Conservation (phyloP, 2,888 invertebrate genomes). For the Spilosoma lubricipeda region DNA sequence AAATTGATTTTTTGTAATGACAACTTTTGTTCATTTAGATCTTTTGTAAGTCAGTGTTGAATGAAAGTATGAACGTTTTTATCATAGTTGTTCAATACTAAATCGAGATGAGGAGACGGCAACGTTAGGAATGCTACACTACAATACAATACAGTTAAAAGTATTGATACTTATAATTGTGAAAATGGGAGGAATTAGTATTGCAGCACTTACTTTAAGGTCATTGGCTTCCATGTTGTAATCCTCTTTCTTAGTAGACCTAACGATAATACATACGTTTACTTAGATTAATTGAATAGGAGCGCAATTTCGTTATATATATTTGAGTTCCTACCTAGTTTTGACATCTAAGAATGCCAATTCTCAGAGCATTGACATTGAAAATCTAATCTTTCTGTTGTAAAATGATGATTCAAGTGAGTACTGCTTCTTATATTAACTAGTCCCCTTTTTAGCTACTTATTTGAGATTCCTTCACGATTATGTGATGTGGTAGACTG, state of each 20-base stretch:
- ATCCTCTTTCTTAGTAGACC: background rate
- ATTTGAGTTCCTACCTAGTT: background rate
- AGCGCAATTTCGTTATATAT: background rate
- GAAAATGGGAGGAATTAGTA: background rate
- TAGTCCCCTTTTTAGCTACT: slow-evolving; percentile 10
- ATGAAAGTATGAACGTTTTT: slow-evolving; percentile 27
- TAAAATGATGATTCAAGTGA: background rate
- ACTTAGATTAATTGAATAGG: background rate
- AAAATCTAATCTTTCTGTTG: background rate
- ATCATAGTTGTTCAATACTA: slow-evolving; percentile 24
- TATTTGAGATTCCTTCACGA: slow-evolving; percentile 2
- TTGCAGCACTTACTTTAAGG: slow-evolving; percentile 1
- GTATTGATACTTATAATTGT: slow-evolving; percentile 4
- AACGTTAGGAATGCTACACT: background rate
- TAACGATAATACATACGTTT: background rate
- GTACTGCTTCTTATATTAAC: background rate
- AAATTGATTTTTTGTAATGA: slow-evolving; percentile 2
- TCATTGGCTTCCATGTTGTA: background rate
- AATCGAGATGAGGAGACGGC: slow-evolving; percentile 14
- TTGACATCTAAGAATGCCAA: background rate
- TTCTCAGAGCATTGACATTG: background rate
- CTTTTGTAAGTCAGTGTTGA: slow-evolving; percentile 25
- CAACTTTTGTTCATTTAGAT: slow-evolving; percentile 29
- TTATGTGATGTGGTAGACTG: slow-evolving; percentile 18
- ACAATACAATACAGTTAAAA: slow-evolving; percentile 2